Evolutionary conservation across 2,888 invertebrate species (phyloP), one percentile per base, ranked within the genome.

Genomic region (Xanthia icteritia): DNA sequence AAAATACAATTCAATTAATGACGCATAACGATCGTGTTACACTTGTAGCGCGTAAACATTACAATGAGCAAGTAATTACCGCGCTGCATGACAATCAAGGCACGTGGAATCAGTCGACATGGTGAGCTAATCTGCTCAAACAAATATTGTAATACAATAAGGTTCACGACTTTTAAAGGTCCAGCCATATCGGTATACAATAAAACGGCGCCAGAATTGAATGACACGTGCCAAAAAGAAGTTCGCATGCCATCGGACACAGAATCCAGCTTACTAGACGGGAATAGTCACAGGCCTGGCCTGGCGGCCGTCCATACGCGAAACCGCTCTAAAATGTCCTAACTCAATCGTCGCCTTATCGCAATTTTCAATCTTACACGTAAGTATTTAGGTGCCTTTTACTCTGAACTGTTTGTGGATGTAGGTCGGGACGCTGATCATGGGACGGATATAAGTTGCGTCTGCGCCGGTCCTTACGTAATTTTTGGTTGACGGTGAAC

Each of bases 231-330:
- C 93, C 92, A 92, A 92, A 93, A 92, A 92, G 91, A 92, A 91
- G 91, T 92, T 92, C 88, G 92, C 91, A 89, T 92, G 91, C 92
- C 91, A 93, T 94, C 92, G 92, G 94, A 93, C 93, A 93, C 92
- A 91, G 92, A 92, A 93, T 94, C 92, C 93, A 92, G 94, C 90
- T 90, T 91, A 93, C 93, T 93, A 95, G 96, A 96, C 96, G 96
- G 96, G 96, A 96, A 96, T 96, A 96, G 96, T 95, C 96, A 90
- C 95, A 94, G 91, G 89, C 96, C 96, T 94, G 96, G 96, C 96
- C 95, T 96, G 96, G 96, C 96, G 91, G 90, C 89, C 93, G 95
- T 95, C 96, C 96, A 96, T 95, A 90, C 91, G 83, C 82, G 83
- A 87, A 85, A 85, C 85, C 89, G 86, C 85, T 88, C 86, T 87